phyloP scores from a whole-genome alignment of 1,140 invertebrate species.

The Ephestia elutella region DNA sequence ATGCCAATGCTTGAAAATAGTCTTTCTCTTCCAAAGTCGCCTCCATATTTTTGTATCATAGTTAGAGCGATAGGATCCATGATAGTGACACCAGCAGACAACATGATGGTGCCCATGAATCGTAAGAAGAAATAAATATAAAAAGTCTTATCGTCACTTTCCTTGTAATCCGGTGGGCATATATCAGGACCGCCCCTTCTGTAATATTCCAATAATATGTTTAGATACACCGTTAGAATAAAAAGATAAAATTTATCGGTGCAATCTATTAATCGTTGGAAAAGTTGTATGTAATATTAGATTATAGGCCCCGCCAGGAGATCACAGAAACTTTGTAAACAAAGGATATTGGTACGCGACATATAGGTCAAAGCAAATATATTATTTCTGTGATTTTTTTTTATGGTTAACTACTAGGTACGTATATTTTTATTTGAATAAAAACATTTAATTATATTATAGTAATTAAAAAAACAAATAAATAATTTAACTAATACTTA shows the following conservation, averaged over 20 bases:
- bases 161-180: conserved; percentile 83
- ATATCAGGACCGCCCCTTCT: conserved; percentile 80
- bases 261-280: background rate
- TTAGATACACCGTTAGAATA: conserved; percentile 24
- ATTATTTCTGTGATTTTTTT: no score
- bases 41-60: conserved; percentile 86
- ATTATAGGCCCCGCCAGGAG: no score
- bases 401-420: no score
- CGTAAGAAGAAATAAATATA: conserved; percentile 86
- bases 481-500: no score
- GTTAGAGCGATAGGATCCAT: conserved; percentile 88
- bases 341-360: no score
- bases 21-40: conserved; percentile 86
- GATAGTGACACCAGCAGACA: conserved; percentile 84
- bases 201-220: conserved; percentile 43
- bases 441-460: no score
- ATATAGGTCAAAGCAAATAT: no score
- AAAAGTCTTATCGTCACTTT: conserved; percentile 83
- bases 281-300: no score
- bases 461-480: no score
- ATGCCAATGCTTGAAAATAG: conserved; percentile 86
- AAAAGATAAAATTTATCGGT: conserved; percentile 7
- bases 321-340: no score
- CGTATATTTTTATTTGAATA: no score
- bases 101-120: conserved; percentile 84